Base-by-base conservation (phyloP, 2,888 invertebrate genomes). In the Brachyptera risi region DNA sequence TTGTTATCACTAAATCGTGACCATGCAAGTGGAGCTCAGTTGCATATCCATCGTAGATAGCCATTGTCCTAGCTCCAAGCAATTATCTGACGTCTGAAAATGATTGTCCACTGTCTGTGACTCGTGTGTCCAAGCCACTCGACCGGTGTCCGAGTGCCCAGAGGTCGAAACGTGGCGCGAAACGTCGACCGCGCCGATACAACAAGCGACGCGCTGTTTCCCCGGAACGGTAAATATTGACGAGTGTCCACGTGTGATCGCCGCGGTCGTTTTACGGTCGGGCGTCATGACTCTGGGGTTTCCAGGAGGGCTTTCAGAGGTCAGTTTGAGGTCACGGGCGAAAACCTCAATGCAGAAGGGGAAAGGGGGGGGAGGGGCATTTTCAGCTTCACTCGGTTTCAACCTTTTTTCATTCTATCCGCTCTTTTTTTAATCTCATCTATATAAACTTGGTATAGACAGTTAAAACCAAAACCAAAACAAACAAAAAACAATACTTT, bases 391-490 rank as follows among this genome's bases (percentile, higher is more conserved):
- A 68, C 67, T 62, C 56, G 60, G 62, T 58, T 69, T 63, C 64
- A 58, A 51, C 61, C 73, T 71, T n/a, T n/a, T 71, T 72, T 57
- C 44, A 72, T 73, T 72, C 71, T 44, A 31, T 51, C 50, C 59
- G 63, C 58, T n/a, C n/a, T 62, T 65, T 65, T 65, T 66, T 66
- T 65, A 63, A 61, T 65, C 60, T 61, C 54, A 37, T 54, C 35
- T 37, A 54, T 37, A 21, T 5, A 7, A 5, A 21, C 19, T 35
- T 21, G 31, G 54, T 54, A 54, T 54, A 54, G 54, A 54, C 54
- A 54, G 54, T 35, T 37, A 19, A 35, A 17, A 35, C 13, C 19
- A 13, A 37, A 37, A 37, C 19, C n/a, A n/a, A n/a, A n/a, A n/a
- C n/a, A n/a, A n/a, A 51, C 4, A 37, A 54, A 15, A 50, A 15